phyloP scores from a whole-genome alignment of 2,888 invertebrate species.

The Drosophila glabriapex region DNA sequence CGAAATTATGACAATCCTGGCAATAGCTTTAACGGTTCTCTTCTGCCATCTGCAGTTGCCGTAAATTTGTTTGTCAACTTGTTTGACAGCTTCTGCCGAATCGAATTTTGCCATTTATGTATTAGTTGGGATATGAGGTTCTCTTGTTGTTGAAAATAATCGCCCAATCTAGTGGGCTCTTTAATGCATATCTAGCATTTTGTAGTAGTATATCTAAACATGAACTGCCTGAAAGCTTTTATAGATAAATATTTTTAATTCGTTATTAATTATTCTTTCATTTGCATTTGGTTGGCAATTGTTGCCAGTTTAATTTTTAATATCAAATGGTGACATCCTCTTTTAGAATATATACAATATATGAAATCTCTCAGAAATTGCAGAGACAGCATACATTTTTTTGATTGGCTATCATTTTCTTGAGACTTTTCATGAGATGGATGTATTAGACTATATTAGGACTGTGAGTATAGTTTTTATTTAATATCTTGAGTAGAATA shows the following conservation, averaged over 20 bases:
- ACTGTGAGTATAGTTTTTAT: not conserved
- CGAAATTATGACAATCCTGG: slow-evolving; percentile 77
- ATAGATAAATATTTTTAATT: not conserved
- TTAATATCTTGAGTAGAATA: not conserved
- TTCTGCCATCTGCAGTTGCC: slow-evolving; percentile 48
- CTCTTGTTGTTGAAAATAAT: not conserved
- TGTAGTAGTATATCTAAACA: not conserved
- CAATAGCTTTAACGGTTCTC: slow-evolving; percentile 69
- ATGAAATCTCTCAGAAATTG: not conserved
- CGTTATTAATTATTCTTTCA: not conserved
- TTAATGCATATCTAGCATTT: not conserved
- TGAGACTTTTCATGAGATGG: not conserved
- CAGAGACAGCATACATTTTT: not conserved
- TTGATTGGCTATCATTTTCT: not conserved
- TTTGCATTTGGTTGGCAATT: not conserved
- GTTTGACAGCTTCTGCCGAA: slow-evolving; percentile 49
- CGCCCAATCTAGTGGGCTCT: not conserved
- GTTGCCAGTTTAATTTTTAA: not conserved
- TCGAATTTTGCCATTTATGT: slow-evolving; percentile 16
- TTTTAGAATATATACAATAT: not conserved
- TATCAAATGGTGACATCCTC: not conserved
- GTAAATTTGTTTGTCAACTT: slow-evolving; percentile 82
- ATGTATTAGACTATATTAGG: not conserved
- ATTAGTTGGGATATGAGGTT: slow-evolving; percentile 18
- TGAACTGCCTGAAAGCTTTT: not conserved